A percentile compares a stretch with the other conserved stretches of the same genome.
These are phyloP conservation scores for Cryptocephalus moraei DNA, from an alignment of 2,888 invertebrate species.

Conservation along the genomic window DNA sequence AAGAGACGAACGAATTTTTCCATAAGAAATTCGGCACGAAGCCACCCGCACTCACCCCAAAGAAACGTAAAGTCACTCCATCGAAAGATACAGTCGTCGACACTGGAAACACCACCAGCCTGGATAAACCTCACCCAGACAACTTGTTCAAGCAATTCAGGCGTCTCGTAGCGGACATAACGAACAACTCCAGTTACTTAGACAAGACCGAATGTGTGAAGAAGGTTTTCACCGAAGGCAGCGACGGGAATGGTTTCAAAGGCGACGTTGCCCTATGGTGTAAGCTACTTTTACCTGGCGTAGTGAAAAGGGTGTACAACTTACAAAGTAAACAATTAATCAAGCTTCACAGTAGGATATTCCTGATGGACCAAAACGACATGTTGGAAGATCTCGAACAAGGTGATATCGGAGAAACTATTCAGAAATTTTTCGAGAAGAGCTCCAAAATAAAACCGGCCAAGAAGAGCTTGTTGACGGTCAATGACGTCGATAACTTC, in stretches of 20 bases:
- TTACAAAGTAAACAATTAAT: constrained; percentile 84
- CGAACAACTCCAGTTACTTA: constrained; percentile 66
- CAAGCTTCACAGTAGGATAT: constrained; percentile 77
- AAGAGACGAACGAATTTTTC: constrained; percentile 49
- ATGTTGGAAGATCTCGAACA: constrained; percentile 82
- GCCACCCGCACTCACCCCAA: constrained; percentile 18
- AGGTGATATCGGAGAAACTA: constrained; percentile 80
- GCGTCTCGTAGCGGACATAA: constrained; percentile 65
- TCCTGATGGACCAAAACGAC: constrained; percentile 59
- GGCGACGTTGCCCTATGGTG: constrained; percentile 75
- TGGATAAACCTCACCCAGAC: constrained; percentile 42
- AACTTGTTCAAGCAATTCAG: constrained; percentile 68
- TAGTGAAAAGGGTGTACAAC: constrained; percentile 79
- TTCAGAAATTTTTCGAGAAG: constrained; percentile 63
- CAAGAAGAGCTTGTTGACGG: constrained; percentile 56
- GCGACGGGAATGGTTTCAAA: constrained; percentile 53
- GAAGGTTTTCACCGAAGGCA: constrained; percentile 53
- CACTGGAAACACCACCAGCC: background rate
- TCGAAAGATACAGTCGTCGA: constrained; percentile 1
- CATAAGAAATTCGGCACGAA: constrained; percentile 15
- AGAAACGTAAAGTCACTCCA: constrained; percentile 17
- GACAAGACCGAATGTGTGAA: constrained; percentile 69
- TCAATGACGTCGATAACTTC: constrained; percentile 69
- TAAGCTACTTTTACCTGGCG: constrained; percentile 71
- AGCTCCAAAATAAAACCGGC: constrained; percentile 51